Conservation (phyloP, 2,888 invertebrate genomes). For the Cactoblastis cactorum region DNA sequence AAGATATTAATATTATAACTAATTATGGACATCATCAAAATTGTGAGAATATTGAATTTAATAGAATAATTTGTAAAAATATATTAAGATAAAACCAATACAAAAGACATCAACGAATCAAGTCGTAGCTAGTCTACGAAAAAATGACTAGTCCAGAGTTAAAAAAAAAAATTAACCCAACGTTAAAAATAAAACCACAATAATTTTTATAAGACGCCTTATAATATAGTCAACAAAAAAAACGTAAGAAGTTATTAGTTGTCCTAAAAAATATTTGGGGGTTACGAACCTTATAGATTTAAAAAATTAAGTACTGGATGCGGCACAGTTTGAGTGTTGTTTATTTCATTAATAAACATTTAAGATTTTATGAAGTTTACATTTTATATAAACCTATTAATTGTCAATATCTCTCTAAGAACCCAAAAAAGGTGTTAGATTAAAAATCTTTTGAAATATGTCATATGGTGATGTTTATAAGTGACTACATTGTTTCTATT, state of each 20-base stretch:
- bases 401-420: too few species aligned
- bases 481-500: too few species aligned
- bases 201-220: slow-evolving; percentile 57
- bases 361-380: too few species aligned
- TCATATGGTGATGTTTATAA: too few species aligned
- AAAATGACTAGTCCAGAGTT: slow-evolving; percentile 12
- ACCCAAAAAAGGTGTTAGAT: too few species aligned
- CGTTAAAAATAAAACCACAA: slow-evolving; percentile 57
- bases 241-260: slow-evolving; percentile 45
- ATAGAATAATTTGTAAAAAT: neutral
- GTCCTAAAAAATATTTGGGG: slow-evolving; percentile 45
- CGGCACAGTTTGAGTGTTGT: slow-evolving; percentile 6
- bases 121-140: slow-evolving; percentile 18
- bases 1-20: too few species aligned
- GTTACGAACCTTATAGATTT: slow-evolving; percentile 27
- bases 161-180: slow-evolving; percentile 42
- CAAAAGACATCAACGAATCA: slow-evolving; percentile 67
- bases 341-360: neutral
- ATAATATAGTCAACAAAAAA: slow-evolving; percentile 48
- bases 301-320: neutral
- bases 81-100: slow-evolving; percentile 24
- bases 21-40: too few species aligned
- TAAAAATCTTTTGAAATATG: too few species aligned
- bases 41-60: too few species aligned
- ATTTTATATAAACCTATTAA: too few species aligned